Evolutionary conservation across 2,888 invertebrate genomes (phyloP).

Genomic region (Coenonympha glycerion): DNA sequence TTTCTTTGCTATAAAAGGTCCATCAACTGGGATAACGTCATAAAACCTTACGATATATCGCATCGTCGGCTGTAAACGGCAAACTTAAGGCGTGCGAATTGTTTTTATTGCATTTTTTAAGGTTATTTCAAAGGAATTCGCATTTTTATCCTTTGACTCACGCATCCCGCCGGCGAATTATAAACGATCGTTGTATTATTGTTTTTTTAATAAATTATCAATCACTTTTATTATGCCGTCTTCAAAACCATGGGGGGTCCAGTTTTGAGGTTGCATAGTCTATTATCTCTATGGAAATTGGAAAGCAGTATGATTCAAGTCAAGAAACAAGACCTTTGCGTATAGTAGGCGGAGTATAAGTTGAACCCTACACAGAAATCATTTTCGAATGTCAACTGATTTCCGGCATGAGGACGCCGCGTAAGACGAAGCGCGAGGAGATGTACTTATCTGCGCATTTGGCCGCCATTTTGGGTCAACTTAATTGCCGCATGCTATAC

Average conservation of each 20-base stretch:
- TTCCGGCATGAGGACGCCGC: too few relatives aligned
- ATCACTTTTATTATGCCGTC: conserved; percentile 1
- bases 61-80: neutral
- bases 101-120: conserved; percentile 23
- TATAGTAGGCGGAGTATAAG: too few relatives aligned
- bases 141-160: conserved; percentile 20
- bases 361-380: too few relatives aligned
- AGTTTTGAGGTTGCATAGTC: too few relatives aligned
- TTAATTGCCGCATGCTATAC: too few relatives aligned
- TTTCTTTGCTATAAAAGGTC: neutral
- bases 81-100: conserved; percentile 15
- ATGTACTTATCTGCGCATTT: too few relatives aligned
- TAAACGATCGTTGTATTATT: neutral
- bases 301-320: too few relatives aligned
- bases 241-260: neutral
- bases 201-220: conserved; percentile 5
- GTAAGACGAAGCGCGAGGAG: too few relatives aligned
- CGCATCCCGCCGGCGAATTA: conserved; percentile 1
- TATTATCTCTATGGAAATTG: too few relatives aligned
- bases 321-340: too few relatives aligned
- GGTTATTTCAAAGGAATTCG: conserved; percentile 6
- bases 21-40: neutral
- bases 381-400: too few relatives aligned
- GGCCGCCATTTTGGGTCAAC: too few relatives aligned
- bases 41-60: neutral